Evolutionary conservation across 1,140 invertebrate species (phyloP), one percentile per base, ranked within the genome.

Genomic region (Drosophila nasuta): DNA sequence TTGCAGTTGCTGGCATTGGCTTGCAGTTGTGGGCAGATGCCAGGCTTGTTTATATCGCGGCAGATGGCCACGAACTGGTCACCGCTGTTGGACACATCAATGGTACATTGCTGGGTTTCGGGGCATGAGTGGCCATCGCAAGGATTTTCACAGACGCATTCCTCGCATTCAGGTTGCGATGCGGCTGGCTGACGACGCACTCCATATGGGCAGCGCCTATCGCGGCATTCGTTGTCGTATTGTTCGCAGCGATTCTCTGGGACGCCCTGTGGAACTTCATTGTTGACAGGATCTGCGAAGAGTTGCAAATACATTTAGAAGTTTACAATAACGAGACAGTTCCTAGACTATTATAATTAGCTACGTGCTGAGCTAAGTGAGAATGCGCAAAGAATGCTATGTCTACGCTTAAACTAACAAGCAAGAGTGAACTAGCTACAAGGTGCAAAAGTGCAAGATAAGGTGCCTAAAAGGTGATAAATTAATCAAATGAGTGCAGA

Each of bases 101-200:
- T 94, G 2, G 95, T 94, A 83, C 97, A 98, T 63, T 94, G 93
- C 15, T 95, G 94, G n/a, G 93, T 94, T 20, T 94, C 93, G 0
- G 94, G 93, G 82, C 97, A 97, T 2, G 87, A 56, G 59, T 95
- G 93, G 11, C 93, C 91, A 11, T 93, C 93, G 83, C 97, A 98
- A 0, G 97, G 97, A 92, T 98, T 93, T 69, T 93, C 93, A 88
- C 97, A 98, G 7, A 94, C 93, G 88, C 97, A 98, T n/a, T 94
- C 93, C 54, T 95, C 94, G 91, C 97, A 98, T 46, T 94, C 94
- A 7, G 93, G 91, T 17, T 94, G 92, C 25, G 69, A 65, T 15
- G 93, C 90, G 70, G 95, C 95, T 1, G 95, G 93, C 65, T 94
- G 95, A n/a, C 94, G 94, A 81, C 96, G 95, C 7, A 96, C 94